These are phyloP conservation scores for Penaeus japonicus DNA, from an alignment of 1,140 invertebrate species.

Conservation along the genomic window DNA sequence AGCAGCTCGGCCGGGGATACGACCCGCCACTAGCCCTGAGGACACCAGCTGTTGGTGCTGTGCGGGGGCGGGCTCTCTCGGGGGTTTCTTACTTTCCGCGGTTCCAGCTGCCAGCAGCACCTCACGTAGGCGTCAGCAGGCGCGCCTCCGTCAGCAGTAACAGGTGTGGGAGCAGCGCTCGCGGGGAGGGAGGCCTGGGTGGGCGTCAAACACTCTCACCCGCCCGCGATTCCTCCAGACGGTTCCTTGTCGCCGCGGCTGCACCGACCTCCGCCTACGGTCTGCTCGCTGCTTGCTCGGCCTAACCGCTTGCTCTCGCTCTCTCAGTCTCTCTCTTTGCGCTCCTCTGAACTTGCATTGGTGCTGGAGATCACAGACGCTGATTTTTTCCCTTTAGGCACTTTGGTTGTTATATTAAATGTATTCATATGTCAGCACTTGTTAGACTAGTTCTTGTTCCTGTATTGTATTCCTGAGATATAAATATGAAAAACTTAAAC, in stretches of 20 bases:
- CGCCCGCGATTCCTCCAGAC: slow-evolving; percentile 9
- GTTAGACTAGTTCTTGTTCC: too few species aligned
- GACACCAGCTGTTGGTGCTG: slow-evolving; percentile 9
- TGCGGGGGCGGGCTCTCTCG: background rate
- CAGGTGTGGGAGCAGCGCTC: background rate
- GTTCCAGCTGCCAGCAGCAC: background rate
- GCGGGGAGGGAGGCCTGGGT: background rate
- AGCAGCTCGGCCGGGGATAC: background rate
- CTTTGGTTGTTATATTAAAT: too few species aligned
- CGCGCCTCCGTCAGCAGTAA: background rate
- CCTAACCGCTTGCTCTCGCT: too few species aligned
- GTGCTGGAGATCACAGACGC: too few species aligned
- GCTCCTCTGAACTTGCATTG: too few species aligned
- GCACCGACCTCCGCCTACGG: background rate
- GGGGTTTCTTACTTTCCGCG: background rate
- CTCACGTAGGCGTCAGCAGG: slow-evolving; percentile 1
- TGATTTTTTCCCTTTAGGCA: too few species aligned
- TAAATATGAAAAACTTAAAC: too few species aligned
- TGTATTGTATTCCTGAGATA: too few species aligned
- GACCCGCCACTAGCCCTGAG: background rate
- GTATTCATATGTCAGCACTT: too few species aligned
- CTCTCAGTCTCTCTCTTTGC: too few species aligned
- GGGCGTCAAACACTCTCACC: slow-evolving; percentile 36
- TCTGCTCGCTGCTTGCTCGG: background rate
- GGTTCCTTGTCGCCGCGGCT: background rate